A percentile compares a stretch with the other conserved stretches of the same genome.
phyloP scores from a whole-genome alignment of 2,113 vertebrate species.

The Ibidorhyncha struthersii region DNA sequence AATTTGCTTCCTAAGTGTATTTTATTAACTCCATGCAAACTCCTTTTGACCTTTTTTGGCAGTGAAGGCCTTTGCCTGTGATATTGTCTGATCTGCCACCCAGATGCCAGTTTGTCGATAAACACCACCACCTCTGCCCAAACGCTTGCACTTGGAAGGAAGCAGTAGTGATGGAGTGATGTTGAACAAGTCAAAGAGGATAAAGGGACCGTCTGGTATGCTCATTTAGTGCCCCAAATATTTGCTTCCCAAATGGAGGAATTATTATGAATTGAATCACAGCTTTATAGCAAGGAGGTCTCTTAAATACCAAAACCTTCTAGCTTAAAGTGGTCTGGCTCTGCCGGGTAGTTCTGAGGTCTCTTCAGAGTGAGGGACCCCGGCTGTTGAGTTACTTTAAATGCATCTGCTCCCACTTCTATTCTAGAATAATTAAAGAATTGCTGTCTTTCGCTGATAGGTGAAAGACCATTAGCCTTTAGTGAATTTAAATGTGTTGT shows the following conservation, averaged over 20 bases:
- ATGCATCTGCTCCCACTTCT: background rate
- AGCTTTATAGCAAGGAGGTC: background rate
- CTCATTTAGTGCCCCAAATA: background rate
- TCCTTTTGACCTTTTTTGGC: background rate
- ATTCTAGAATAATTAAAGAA: background rate
- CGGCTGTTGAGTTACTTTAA: background rate
- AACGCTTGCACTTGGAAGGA: background rate
- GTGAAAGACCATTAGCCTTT: background rate
- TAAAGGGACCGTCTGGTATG: background rate
- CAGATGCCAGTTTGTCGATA: background rate
- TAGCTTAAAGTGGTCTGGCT: background rate
- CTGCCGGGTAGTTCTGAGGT: background rate
- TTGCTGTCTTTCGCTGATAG: background rate
- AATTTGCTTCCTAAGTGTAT: background rate
- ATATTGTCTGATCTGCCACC: background rate
- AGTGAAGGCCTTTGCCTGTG: background rate
- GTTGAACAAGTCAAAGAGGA: background rate
- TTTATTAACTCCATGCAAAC: background rate
- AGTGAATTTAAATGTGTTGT: background rate
- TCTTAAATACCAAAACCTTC: background rate
- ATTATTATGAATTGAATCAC: background rate
- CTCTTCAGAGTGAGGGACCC: background rate
- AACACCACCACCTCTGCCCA: background rate
- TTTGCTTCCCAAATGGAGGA: background rate
- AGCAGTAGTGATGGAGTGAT: background rate